Percentiles rank a stretch among this genome's conserved stretches.
Evolutionary conservation across 2,888 invertebrate genomes (phyloP).

Genomic region (Calameuta idolon): DNA sequence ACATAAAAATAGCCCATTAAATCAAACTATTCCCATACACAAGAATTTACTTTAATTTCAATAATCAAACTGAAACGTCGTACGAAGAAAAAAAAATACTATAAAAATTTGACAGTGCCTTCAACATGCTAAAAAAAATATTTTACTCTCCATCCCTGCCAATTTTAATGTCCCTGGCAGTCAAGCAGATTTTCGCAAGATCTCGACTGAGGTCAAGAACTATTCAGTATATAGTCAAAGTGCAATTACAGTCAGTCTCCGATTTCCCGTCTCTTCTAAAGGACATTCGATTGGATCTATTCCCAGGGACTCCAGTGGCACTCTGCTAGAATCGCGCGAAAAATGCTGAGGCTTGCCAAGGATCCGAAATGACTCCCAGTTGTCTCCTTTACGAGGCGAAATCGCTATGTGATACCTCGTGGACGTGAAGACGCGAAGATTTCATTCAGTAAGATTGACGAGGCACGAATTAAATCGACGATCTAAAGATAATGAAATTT

Average conservation of each 20-base stretch:
- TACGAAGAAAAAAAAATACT: too few relatives aligned
- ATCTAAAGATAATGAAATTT: not conserved
- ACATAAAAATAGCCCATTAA: too few relatives aligned
- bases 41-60: too few relatives aligned
- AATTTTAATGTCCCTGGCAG: too few relatives aligned
- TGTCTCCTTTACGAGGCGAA: constrained; percentile 35
- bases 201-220: too few relatives aligned
- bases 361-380: constrained; percentile 30
- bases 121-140: too few relatives aligned
- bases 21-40: too few relatives aligned
- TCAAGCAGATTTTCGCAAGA: too few relatives aligned
- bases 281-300: constrained; percentile 29
- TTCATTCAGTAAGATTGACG: constrained; percentile 33
- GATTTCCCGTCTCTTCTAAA: constrained; percentile 6
- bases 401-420: constrained; percentile 11
- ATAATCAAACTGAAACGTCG: too few relatives aligned
- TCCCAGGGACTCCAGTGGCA: constrained; percentile 21
- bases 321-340: constrained; percentile 27
- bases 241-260: constrained; percentile 10
- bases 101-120: too few relatives aligned
- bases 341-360: constrained; percentile 20
- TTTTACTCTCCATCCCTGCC: too few relatives aligned
- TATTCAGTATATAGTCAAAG: constrained; percentile 6
- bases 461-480: not conserved
- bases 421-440: constrained; percentile 26